Base-by-base conservation (phyloP, 1,140 invertebrate species). In the Rhagoletis pomonella region DNA sequence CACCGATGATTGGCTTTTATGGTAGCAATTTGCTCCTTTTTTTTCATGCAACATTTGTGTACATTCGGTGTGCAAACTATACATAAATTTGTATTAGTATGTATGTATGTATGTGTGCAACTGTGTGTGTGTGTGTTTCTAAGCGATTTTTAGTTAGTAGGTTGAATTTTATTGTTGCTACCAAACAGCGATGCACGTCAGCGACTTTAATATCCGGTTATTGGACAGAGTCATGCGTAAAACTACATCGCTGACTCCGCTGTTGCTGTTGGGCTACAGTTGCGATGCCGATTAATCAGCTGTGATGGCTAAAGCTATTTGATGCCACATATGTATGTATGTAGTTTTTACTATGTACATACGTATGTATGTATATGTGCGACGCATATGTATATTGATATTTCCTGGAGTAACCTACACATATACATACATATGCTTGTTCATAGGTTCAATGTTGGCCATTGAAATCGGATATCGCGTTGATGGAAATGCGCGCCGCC, bases 191-290 rank as follows among this genome's bases (percentile, higher is more conserved):
- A 19, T 81, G 12, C 47, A 81, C 73, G 73, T 81, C 47, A 55
- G n/a, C 44, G 73, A 19, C 73, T 55, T 73, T 73, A 73, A 81
- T 81, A 81, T 81, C 73, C 73, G 73, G 73, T 55, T 81, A 81
- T 55, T 81, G 44, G 73, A 55, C 42, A 55, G 73, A 81, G 12
- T 55, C 73, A 55, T n/a, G 73, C 73, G 73, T 55, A 81, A 81
- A 50, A 81, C 47, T 17, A 55, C 73, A 19, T 73, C 9, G 17
- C 64, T 29, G 64, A 1, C 9, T n/a, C 17, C 29, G 64, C 39
- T 44, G 5, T 42, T n/a, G 42, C 14, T 81, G 44, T 29, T 81
- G 47, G 73, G 50, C 9, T 17, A 29, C n/a, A n/a, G 44, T 55
- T 81, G 19, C 42, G 47, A 9, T 6, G 44, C 47, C 50, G 73